A percentile compares a stretch with the other conserved stretches of the same genome.
Conservation (phyloP, 1,140 invertebrate genomes). For the Xylocopa sonorina region DNA sequence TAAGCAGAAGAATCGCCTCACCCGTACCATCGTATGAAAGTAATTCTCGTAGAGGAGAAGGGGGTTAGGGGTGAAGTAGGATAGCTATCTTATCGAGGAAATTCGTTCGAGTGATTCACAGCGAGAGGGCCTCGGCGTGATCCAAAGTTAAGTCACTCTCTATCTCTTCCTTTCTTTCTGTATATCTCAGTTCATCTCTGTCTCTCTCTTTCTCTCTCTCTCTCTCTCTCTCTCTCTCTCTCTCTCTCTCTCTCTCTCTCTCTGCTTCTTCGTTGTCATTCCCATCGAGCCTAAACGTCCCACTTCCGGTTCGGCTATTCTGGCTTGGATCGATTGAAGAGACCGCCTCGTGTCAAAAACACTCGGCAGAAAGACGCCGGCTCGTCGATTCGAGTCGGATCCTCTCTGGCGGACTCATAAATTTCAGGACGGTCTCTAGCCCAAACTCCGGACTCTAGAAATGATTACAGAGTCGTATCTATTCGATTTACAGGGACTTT, state of each 20-base stretch:
- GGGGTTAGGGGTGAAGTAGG: too few relatives aligned
- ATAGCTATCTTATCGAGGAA: conserved; percentile 20
- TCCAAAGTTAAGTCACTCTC: conserved; percentile 41
- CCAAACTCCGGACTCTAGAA: background rate
- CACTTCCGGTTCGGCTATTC: conserved; percentile 61
- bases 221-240: too few relatives aligned
- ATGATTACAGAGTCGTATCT: background rate
- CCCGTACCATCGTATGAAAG: background rate
- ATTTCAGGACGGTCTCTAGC: conserved; percentile 38
- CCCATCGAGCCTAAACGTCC: conserved; percentile 52
- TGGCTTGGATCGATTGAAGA: conserved; percentile 52
- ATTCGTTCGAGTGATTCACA: conserved; percentile 20
- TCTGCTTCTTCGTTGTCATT: conserved; percentile 49
- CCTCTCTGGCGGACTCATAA: conserved; percentile 40
- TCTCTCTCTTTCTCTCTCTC: too few relatives aligned
- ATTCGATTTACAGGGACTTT: background rate
- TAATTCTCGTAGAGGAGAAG: conserved; percentile 5
- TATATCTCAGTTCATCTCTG: too few relatives aligned
- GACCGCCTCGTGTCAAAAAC: conserved; percentile 60
- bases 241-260: too few relatives aligned
- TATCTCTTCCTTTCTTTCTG: too few relatives aligned
- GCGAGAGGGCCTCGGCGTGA: background rate
- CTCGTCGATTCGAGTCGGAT: conserved; percentile 43
- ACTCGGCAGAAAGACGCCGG: conserved; percentile 54
- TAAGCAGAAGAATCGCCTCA: background rate